phyloP scores from a whole-genome alignment of 2,797 vertebrate genomes.

The Mormyrops attenuatus region DNA sequence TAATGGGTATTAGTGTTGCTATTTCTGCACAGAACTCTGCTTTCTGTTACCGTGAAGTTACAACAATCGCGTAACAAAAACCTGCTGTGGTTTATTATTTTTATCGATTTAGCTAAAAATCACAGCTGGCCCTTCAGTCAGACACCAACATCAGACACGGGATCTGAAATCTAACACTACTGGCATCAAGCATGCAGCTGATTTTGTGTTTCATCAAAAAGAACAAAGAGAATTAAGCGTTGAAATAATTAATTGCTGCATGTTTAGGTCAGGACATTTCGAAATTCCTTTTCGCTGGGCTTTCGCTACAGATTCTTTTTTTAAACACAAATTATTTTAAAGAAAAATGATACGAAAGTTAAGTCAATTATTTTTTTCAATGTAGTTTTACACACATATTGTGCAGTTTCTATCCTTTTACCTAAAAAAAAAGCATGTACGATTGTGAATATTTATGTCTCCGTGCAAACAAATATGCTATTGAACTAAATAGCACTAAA shows the following conservation, averaged over 20 bases:
- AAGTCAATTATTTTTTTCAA: not conserved
- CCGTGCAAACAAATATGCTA: not conserved
- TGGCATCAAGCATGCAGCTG: not conserved
- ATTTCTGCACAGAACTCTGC: not conserved
- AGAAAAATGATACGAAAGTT: not conserved
- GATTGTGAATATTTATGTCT: not conserved
- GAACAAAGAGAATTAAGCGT: not conserved
- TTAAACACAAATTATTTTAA: not conserved
- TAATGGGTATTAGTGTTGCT: not conserved
- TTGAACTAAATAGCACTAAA: not conserved
- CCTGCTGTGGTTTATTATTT: slow-evolving; percentile 9
- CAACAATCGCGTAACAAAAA: not conserved
- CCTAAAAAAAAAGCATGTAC: not conserved
- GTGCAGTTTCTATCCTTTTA: not conserved
- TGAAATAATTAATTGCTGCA: not conserved
- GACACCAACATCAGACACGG: not conserved
- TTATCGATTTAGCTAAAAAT: not conserved
- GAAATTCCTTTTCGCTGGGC: not conserved
- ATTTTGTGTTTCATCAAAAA: not conserved
- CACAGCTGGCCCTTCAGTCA: not conserved
- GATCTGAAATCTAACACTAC: not conserved
- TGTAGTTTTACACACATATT: not conserved
- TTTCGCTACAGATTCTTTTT: not conserved
- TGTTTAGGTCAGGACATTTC: not conserved
- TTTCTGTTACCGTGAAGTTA: not conserved